Base-by-base conservation (phyloP, 1,140 invertebrate genomes). In the Bilobella aurantiaca region DNA sequence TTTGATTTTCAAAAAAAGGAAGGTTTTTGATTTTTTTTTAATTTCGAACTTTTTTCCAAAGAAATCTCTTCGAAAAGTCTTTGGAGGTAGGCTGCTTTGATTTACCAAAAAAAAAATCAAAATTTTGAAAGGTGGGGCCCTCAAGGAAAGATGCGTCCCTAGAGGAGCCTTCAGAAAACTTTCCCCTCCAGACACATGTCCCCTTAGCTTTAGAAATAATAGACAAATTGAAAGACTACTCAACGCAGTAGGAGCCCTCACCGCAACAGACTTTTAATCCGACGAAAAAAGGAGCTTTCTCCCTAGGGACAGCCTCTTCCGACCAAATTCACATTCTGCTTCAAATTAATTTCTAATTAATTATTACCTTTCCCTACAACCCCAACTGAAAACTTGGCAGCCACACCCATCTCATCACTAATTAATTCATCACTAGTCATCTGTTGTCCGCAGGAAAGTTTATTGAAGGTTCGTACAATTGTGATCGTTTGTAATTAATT, bases 311-410 rank as follows among this genome's bases (percentile, higher is more conserved):
- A 14, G 2, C 57, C 27, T 29, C 30, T 12, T 16, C 12, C 49
- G 14, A 8, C 49, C 49, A 3, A 5, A 14, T 5, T 12, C 29
- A 28, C 8, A n/a, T 14, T 58, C 30, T 58, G 3, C 3, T 58
- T 29, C 29, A 3, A 58, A 58, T 58, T 58, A 27, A 58, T 58
- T 53, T 53, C 49, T 53, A 53, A 53, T 53, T 53, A 53, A 53
- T 53, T 53, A 53, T 53, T 53, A 53, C 34, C 34, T 42, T 42
- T 18, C 8, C 8, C 34, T 12, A 8, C 8, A 42, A 12, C 8
- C 8, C 18, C 8, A 42, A 42, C 8, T 8, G 34, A 21, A 56
- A 56, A 14, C 49, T 56, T 56, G 12, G 8, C 14, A 18, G n/a
- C n/a, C n/a, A 56, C 5, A 21, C 23, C 23, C 49, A 18, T 12